Conservation (phyloP, 2,888 invertebrate species). For the Eurytoma adleriae region DNA sequence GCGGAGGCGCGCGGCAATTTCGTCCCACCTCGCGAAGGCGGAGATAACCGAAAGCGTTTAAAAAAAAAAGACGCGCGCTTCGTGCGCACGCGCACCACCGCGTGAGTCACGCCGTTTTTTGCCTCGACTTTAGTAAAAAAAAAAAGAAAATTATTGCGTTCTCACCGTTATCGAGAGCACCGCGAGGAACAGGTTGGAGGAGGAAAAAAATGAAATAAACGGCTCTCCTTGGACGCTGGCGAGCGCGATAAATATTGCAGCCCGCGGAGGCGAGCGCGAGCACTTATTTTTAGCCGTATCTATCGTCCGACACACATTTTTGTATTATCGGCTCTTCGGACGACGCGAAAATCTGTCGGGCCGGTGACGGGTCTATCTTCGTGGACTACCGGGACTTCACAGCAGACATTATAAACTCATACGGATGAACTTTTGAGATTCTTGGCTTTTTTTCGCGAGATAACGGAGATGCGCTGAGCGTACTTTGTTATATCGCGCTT, state of each 20-base stretch:
- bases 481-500: neutral
- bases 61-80: constrained; percentile 2
- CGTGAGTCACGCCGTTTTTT: constrained; percentile 34
- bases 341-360: neutral
- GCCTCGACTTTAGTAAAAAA: constrained; percentile 5
- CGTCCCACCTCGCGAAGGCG: neutral
- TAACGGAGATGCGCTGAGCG: neutral
- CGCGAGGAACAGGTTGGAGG: constrained; percentile 25
- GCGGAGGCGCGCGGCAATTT: neutral
- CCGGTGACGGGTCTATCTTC: neutral
- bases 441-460: neutral
- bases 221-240: constrained; percentile 56
- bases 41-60: constrained; percentile 20
- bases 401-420: too few relatives aligned
- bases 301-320: constrained; percentile 46
- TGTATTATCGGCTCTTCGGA: constrained; percentile 33
- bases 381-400: neutral
- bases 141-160: constrained; percentile 27
- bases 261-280: constrained; percentile 19
- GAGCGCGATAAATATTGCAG: constrained; percentile 56
- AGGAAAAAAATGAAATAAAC: constrained; percentile 35
- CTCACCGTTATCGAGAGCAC: constrained; percentile 41
- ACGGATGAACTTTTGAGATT: too few relatives aligned
- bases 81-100: neutral
- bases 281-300: constrained; percentile 51